Base-by-base conservation (phyloP, 2,888 invertebrate species). In the Catocala fraxini region DNA sequence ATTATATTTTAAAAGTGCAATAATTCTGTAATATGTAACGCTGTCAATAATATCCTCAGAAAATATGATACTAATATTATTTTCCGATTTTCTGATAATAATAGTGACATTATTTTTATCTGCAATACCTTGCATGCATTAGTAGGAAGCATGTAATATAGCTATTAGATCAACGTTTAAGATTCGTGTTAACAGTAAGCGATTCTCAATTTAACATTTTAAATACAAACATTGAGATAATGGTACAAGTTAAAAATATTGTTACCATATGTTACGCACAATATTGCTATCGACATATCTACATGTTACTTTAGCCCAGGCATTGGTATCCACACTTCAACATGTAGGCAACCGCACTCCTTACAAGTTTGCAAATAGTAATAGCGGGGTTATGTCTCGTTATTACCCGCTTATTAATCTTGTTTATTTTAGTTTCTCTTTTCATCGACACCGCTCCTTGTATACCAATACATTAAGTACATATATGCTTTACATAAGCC, bases 131-230 rank as follows among this genome's bases (percentile, higher is more conserved):
- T 70, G 71, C 73, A 80, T 82, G 75, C 72, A 51, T 73, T 80
- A 81, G 75, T 70, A 73, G 52, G 57, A 67, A 63, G 83, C 83
- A 74, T 86, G 84, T 85, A 82, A 70, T 51, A 81, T 86, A 85
- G 83, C 85, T 70, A 51, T 75, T 82, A 80, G 77, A 74, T 66
- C 51, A 60, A 71, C 55, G 60, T 79, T 74, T 75, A 82, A 77
- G 70, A 80, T 79, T 82, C 80, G 68, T 77, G 68, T 82, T 71
- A 63, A 53, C 53, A 49, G 48, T 67, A 68, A 77, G 64, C 56
- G 41, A 79, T 75, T 77, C 71, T 80, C 75, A 71, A 75, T 78
- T 76, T 74, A 65, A 77, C 70, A 57, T 77, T 77, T 81, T 76
- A 70, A 73, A 71, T 65, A 70, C 54, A 53, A 12, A 6, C 58